A percentile compares a stretch with the other conserved stretches of the same genome.
Evolutionary conservation across 2,888 invertebrate genomes (phyloP).

Genomic region (Dryomyza anilis): DNA sequence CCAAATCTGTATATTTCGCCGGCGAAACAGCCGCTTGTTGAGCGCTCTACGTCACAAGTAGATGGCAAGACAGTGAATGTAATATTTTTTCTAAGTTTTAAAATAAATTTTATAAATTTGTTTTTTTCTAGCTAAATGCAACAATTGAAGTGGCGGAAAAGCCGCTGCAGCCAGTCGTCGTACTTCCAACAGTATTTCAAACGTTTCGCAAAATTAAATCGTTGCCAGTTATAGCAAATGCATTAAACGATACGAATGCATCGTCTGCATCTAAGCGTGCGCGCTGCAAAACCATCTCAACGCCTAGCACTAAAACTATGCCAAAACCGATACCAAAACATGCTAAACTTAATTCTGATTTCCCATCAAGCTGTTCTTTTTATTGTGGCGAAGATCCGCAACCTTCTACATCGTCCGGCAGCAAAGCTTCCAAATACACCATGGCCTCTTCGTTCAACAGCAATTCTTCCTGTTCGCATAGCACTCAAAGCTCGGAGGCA

Average conservation of each 20-base stretch:
- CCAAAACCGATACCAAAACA: constrained; percentile 7
- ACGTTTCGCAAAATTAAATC: constrained; percentile 43
- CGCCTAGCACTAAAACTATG: constrained; percentile 36
- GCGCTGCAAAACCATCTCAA: constrained; percentile 43
- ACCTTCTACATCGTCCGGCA: constrained; percentile 32
- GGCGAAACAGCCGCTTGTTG: not conserved
- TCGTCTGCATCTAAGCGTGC: constrained; percentile 35
- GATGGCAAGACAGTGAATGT: not conserved
- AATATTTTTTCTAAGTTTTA: not conserved
- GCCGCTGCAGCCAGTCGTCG: not conserved
- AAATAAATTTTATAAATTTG: not conserved
- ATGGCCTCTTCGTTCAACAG: not conserved
- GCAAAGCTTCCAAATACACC: constrained; percentile 14
- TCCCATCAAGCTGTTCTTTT: constrained; percentile 21
- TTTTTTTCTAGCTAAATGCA: not conserved
- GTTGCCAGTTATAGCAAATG: constrained; percentile 35
- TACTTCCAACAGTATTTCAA: too few relatives aligned
- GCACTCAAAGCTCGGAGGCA: constrained; percentile 34
- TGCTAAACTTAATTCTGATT: not conserved
- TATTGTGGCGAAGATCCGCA: constrained; percentile 31
- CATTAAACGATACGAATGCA: constrained; percentile 18
- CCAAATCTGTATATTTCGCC: constrained; percentile 64
- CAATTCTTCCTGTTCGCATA: constrained; percentile 8
- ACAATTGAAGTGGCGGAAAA: not conserved
- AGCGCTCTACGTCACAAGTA: not conserved